Conservation (phyloP, 2,113 vertebrate species). For the Cynocephalus volans region DNA sequence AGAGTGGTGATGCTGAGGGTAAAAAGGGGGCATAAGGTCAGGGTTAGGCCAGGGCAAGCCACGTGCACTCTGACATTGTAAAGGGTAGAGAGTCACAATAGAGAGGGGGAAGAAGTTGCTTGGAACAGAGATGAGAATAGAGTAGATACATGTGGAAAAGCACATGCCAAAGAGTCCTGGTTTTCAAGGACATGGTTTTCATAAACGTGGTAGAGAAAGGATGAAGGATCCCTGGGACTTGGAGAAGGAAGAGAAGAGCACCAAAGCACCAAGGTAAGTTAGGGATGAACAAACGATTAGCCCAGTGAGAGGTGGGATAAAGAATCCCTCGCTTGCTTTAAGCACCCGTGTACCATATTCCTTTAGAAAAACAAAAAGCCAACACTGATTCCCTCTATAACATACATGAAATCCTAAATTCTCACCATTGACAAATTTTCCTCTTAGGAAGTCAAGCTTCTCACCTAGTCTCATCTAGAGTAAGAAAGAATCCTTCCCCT, state of each 20-base stretch:
- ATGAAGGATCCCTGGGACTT: background rate
- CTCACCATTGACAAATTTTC: background rate
- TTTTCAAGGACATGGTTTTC: background rate
- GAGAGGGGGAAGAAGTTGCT: background rate
- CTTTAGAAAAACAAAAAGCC: background rate
- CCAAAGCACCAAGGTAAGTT: background rate
- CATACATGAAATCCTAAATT: background rate
- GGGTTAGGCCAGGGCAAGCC: background rate
- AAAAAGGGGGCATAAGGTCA: background rate
- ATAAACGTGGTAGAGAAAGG: background rate
- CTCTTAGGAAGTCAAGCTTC: background rate
- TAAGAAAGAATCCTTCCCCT: background rate
- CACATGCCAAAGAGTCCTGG: background rate
- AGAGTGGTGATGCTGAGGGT: background rate
- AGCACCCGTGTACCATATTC: background rate
- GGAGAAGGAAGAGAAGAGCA: background rate
- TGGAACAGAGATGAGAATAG: background rate
- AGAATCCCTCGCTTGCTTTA: background rate
- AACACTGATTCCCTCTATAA: background rate
- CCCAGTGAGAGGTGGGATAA: background rate
- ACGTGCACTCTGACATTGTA: rapidly evolving
- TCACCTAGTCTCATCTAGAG: background rate
- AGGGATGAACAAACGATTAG: background rate
- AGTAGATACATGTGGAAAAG: background rate
- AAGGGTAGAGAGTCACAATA: background rate